A percentile compares a stretch with the other conserved stretches of the same genome.
These are phyloP conservation scores for Phaedon cochleariae DNA, from an alignment of 2,888 invertebrate genomes.

Conservation along the genomic window DNA sequence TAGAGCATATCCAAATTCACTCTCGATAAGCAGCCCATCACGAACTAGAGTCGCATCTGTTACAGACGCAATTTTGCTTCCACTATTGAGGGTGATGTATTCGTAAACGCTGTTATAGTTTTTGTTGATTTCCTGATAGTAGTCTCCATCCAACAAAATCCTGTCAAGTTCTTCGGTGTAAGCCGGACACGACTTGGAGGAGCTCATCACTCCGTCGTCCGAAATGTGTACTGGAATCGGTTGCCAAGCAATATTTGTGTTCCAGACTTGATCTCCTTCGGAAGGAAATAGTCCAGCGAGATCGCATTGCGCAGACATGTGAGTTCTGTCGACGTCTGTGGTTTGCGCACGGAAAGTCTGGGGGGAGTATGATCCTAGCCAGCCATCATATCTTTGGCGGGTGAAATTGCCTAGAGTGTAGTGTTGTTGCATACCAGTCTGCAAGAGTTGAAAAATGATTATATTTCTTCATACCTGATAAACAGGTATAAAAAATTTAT, in stretches of 20 bases:
- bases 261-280: constrained; percentile 66
- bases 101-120: constrained; percentile 66
- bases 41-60: not conserved
- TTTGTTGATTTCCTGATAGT: constrained; percentile 60
- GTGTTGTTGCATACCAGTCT: constrained; percentile 74
- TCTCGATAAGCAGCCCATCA: constrained; percentile 27
- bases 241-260: constrained; percentile 70
- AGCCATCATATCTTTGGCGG: constrained; percentile 70
- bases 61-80: constrained; percentile 1
- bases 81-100: constrained; percentile 18
- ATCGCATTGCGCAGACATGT: constrained; percentile 83
- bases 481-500: no score
- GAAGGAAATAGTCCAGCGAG: constrained; percentile 78
- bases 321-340: constrained; percentile 84
- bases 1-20: constrained; percentile 14
- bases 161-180: constrained; percentile 4
- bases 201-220: constrained; percentile 59
- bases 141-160: constrained; percentile 20
- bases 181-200: not conserved
- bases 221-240: constrained; percentile 76
- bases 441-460: no score
- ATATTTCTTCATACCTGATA: no score
- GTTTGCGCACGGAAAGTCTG: constrained; percentile 68
- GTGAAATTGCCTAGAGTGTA: constrained; percentile 77
- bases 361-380: constrained; percentile 64